phyloP scores from a whole-genome alignment of 2,113 vertebrate species.

The Gasterosteus aculeatus region DNA sequence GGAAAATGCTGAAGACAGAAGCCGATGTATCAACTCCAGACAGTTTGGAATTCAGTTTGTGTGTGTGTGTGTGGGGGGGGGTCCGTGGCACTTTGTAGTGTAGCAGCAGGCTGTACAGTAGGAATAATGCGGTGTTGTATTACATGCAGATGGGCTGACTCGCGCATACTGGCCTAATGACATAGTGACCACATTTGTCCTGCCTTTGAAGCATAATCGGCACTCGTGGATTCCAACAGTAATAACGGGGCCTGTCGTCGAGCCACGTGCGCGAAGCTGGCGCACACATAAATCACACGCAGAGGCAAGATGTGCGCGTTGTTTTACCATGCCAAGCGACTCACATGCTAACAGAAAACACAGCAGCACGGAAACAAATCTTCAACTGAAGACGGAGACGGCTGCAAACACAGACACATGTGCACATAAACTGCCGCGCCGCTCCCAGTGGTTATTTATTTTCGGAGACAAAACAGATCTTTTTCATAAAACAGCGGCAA shows the following conservation, averaged over 20 bases:
- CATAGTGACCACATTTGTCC: constrained; percentile 71
- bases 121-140: constrained; percentile 63
- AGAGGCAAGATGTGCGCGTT: constrained; percentile 3
- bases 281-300: constrained; percentile 31
- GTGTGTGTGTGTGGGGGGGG: background rate
- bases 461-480: constrained; percentile 44
- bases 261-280: constrained; percentile 35
- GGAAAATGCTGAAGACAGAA: constrained; percentile 56
- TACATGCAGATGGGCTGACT: constrained; percentile 62
- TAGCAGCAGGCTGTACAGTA: constrained; percentile 30
- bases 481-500: constrained; percentile 23
- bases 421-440: constrained; percentile 32
- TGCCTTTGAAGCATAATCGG: constrained; percentile 53
- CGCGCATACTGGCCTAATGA: constrained; percentile 69
- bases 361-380: constrained; percentile 25
- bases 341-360: constrained; percentile 10
- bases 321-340: constrained; percentile 3
- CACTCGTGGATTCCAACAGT: constrained; percentile 59
- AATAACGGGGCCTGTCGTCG: constrained; percentile 30
- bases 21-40: constrained; percentile 48
- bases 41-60: constrained; percentile 20
- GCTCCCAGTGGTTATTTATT: constrained; percentile 49
- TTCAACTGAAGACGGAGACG: constrained; percentile 22
- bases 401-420: constrained; percentile 39
- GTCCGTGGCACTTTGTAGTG: constrained; percentile 22